Evolutionary conservation across 1,140 invertebrate species (phyloP).

Genomic region (Hylyphantes graminicola): DNA sequence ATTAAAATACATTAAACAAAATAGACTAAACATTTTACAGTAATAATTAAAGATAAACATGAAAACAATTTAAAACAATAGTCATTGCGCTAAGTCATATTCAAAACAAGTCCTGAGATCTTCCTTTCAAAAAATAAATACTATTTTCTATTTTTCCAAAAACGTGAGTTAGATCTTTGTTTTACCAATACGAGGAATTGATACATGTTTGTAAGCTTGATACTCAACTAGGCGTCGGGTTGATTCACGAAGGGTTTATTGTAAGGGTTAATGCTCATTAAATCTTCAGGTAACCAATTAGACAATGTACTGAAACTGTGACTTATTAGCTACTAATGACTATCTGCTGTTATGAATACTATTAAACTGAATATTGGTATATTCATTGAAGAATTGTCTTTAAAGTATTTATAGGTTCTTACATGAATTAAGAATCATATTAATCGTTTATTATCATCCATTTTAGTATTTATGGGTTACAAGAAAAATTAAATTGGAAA

Average conservation of each 20-base stretch:
- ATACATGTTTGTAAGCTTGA: background rate
- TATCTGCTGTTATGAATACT: background rate
- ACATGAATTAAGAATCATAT: background rate
- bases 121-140: too few species aligned
- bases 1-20: too few species aligned
- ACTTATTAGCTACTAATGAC: conserved; percentile 3
- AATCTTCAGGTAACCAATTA: conserved; percentile 32
- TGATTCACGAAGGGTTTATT: background rate
- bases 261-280: conserved; percentile 27
- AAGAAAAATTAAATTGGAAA: too few species aligned
- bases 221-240: background rate
- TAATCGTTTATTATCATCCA: background rate
- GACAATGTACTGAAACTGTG: conserved; percentile 8
- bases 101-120: too few species aligned
- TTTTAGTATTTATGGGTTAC: too few species aligned
- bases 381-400: background rate
- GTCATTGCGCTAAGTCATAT: too few species aligned
- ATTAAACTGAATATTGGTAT: background rate
- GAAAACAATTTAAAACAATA: too few species aligned
- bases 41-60: too few species aligned
- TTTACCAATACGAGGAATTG: conserved; percentile 15
- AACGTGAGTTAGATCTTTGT: too few species aligned
- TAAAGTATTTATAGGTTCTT: background rate
- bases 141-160: too few species aligned
- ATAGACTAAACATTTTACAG: too few species aligned